These are phyloP conservation scores for Belonocnema kinseyi DNA, from an alignment of 1,140 invertebrate species.

Conservation along the genomic window DNA sequence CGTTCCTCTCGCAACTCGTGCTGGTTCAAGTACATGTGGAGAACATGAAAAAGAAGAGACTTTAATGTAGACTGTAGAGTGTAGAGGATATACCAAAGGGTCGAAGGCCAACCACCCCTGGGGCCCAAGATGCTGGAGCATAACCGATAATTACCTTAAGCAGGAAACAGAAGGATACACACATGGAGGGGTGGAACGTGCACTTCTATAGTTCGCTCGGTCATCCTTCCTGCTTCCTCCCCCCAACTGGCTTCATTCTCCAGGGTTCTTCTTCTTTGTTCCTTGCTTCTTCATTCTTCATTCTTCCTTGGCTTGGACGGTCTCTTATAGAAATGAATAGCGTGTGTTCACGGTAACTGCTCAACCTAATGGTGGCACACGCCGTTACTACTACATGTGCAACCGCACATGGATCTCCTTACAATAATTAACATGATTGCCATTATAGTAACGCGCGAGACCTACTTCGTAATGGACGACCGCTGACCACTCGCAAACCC, in stretches of 20 bases:
- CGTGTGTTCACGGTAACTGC: constrained; percentile 73
- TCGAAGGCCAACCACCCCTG: constrained; percentile 38
- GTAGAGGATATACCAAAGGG: neutral
- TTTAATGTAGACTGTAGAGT: too few species aligned
- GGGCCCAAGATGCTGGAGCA: constrained; percentile 32
- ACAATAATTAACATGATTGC: constrained; percentile 74
- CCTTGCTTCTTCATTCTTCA: constrained; percentile 37
- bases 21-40: too few species aligned
- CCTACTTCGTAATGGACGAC: constrained; percentile 58
- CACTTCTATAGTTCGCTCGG: constrained; percentile 52
- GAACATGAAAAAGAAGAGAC: too few species aligned
- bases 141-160: constrained; percentile 56
- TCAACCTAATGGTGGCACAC: constrained; percentile 71
- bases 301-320: too few species aligned
- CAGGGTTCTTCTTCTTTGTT: constrained; percentile 29
- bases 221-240: constrained; percentile 52
- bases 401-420: constrained; percentile 57
- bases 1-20: too few species aligned
- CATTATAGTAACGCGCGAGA: constrained; percentile 68
- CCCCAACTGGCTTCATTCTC: constrained; percentile 45
- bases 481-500: constrained; percentile 41
- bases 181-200: constrained; percentile 46
- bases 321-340: constrained; percentile 63
- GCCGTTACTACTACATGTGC: constrained; percentile 61
- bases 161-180: constrained; percentile 48